Percentiles rank a stretch among this genome's conserved stretches.
Conservation (phyloP, 2,888 invertebrate genomes). For the Geotrupes spiniger region DNA sequence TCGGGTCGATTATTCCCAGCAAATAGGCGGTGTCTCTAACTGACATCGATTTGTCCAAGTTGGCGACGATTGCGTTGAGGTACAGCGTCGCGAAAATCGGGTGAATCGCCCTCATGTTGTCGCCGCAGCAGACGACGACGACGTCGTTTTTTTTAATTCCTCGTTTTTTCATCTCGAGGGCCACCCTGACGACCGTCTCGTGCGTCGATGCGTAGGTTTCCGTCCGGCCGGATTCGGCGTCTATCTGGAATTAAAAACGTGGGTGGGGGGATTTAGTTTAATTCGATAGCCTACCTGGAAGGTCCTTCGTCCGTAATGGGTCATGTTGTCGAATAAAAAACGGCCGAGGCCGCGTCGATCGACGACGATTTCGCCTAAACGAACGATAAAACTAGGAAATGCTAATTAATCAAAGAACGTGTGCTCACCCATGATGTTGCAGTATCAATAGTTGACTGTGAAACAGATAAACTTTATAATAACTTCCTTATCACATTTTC, state of each 20-base stretch:
- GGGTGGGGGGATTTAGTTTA: too few species aligned
- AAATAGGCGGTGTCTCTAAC: conserved; percentile 27
- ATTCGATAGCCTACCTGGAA: conserved; percentile 22
- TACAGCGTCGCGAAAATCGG: conserved; percentile 50
- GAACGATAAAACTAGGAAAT: too few species aligned
- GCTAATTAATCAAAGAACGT: too few species aligned
- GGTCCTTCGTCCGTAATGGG: conserved; percentile 11
- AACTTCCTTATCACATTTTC: too few species aligned
- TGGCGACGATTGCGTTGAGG: conserved; percentile 38
- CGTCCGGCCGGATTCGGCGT: conserved; percentile 44
- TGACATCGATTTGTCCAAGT: conserved; percentile 26
- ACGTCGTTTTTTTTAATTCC: conserved; percentile 48
- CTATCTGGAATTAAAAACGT: not conserved
- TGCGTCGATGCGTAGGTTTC: conserved; percentile 47
- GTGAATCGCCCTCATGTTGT: conserved; percentile 46
- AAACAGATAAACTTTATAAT: too few species aligned
- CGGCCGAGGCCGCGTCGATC: too few species aligned
- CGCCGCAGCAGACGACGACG: conserved; percentile 49
- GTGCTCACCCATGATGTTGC: too few species aligned
- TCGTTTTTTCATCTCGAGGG: conserved; percentile 42
- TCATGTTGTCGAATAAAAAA: too few species aligned
- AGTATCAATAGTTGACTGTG: too few species aligned
- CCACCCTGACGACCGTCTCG: conserved; percentile 47
- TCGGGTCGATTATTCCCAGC: conserved; percentile 26
- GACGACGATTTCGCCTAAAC: too few species aligned